phyloP scores from a whole-genome alignment of 2,113 vertebrate species.

The Pseudopipra pipra region DNA sequence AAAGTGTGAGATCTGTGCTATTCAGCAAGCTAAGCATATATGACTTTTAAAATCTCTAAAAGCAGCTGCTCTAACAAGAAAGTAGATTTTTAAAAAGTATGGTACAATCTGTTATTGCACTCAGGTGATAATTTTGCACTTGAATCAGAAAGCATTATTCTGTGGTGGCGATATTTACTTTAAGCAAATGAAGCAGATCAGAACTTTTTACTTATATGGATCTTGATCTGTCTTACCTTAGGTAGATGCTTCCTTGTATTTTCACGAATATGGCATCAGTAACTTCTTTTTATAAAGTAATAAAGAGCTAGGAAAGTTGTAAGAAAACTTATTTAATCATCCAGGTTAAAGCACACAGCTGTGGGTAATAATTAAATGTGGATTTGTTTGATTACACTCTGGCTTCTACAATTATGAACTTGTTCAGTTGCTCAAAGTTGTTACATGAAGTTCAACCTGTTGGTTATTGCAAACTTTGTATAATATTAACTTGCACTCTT shows the following conservation, averaged over 20 bases:
- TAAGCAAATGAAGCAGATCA: background rate
- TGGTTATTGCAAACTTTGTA: background rate
- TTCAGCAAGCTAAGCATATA: background rate
- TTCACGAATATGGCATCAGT: background rate
- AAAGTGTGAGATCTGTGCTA: background rate
- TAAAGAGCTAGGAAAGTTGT: background rate
- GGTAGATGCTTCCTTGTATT: background rate
- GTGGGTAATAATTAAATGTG: background rate
- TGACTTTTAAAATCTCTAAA: background rate
- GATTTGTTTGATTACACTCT: background rate
- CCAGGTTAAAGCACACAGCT: background rate
- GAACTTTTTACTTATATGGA: background rate
- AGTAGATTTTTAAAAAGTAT: background rate
- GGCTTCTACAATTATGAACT: background rate
- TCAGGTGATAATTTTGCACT: background rate
- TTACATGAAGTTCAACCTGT: fast-evolving
- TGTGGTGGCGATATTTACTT: background rate
- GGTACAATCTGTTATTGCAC: background rate
- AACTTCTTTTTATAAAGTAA: background rate
- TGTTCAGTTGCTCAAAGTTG: background rate
- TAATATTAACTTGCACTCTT: background rate
- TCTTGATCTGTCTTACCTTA: background rate
- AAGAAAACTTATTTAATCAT: background rate
- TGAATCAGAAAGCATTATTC: background rate
- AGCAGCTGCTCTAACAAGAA: background rate